A percentile compares a stretch with the other conserved stretches of the same genome.
These are phyloP conservation scores for Temnothorax nylanderi DNA, from an alignment of 1,140 invertebrate species.

Conservation along the genomic window DNA sequence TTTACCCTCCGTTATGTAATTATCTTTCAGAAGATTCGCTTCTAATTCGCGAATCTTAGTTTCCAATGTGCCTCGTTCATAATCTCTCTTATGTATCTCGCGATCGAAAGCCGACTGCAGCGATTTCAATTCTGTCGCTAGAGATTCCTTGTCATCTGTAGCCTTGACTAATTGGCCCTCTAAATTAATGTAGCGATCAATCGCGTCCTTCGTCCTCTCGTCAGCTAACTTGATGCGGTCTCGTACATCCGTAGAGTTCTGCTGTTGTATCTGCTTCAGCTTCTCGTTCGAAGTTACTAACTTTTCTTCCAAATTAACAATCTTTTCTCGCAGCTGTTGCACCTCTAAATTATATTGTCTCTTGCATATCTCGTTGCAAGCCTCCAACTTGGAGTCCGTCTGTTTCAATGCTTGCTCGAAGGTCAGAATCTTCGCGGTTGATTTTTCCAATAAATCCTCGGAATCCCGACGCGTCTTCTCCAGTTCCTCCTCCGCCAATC, in stretches of 20 bases:
- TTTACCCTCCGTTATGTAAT: constrained; percentile 34
- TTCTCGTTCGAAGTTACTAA: constrained; percentile 72
- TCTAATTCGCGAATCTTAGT: constrained; percentile 79
- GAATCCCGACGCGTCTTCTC: constrained; percentile 82
- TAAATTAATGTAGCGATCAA: constrained; percentile 77
- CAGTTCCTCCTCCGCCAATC: constrained; percentile 85
- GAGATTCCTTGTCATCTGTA: constrained; percentile 78
- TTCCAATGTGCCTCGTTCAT: constrained; percentile 77
- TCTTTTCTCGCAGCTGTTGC: constrained; percentile 73
- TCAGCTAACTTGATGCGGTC: constrained; percentile 75
- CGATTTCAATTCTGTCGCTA: constrained; percentile 74
- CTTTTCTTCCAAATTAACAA: constrained; percentile 75
- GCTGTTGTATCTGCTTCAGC: constrained; percentile 70
- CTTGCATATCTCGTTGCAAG: constrained; percentile 78
- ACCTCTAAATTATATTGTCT: constrained; percentile 83
- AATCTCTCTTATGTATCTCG: constrained; percentile 79
- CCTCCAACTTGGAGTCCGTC: constrained; percentile 76
- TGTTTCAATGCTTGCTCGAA: constrained; percentile 86
- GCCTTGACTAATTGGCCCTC: constrained; percentile 77
- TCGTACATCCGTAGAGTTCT: constrained; percentile 68
- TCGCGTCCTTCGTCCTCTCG: constrained; percentile 76
- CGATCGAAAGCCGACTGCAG: constrained; percentile 79
- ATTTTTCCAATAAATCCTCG: constrained; percentile 79
- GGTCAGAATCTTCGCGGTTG: constrained; percentile 82
- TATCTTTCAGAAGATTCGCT: constrained; percentile 72